Conservation (phyloP, 2,888 invertebrate genomes). For the Acanthococcus lagerstroemiae region DNA sequence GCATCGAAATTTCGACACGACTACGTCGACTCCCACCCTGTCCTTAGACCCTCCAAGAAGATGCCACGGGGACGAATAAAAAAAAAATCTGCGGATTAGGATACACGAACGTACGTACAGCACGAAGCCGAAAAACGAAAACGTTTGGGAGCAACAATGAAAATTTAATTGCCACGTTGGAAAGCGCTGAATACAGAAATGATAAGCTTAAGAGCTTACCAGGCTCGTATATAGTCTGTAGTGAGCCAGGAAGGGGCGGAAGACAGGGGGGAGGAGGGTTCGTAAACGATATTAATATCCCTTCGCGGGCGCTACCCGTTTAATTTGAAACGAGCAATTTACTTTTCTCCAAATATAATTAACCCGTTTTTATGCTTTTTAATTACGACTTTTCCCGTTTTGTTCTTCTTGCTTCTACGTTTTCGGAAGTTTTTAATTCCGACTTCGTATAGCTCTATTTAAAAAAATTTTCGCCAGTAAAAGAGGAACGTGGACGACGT, state of each 20-base stretch:
- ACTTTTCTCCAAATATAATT: slow-evolving; percentile 29
- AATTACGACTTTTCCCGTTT: slow-evolving; percentile 2
- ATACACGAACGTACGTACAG: no score
- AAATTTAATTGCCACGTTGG: slow-evolving; percentile 28
- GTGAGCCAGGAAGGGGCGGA: not conserved
- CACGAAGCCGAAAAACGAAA: no score
- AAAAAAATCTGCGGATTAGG: no score
- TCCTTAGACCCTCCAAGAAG: no score
- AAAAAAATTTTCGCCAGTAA: not conserved
- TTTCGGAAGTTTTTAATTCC: not conserved
- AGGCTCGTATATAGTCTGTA: not conserved
- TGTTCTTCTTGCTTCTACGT: not conserved
- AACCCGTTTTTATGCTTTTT: slow-evolving; percentile 29
- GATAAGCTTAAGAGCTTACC: slow-evolving; percentile 27
- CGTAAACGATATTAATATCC: slow-evolving; percentile 27
- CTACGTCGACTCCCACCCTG: no score
- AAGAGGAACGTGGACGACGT: not conserved
- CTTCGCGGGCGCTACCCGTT: slow-evolving; percentile 27
- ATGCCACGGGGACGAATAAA: no score
- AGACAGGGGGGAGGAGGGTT: slow-evolving; percentile 2
- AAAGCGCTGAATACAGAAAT: slow-evolving; percentile 25
- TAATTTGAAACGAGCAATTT: slow-evolving; percentile 30
- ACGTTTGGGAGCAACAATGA: slow-evolving; percentile 24
- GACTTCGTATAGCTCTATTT: not conserved
- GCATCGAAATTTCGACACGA: no score